These are phyloP conservation scores for Microctonus aethiopoides DNA, from an alignment of 2,888 invertebrate genomes.

Conservation along the genomic window DNA sequence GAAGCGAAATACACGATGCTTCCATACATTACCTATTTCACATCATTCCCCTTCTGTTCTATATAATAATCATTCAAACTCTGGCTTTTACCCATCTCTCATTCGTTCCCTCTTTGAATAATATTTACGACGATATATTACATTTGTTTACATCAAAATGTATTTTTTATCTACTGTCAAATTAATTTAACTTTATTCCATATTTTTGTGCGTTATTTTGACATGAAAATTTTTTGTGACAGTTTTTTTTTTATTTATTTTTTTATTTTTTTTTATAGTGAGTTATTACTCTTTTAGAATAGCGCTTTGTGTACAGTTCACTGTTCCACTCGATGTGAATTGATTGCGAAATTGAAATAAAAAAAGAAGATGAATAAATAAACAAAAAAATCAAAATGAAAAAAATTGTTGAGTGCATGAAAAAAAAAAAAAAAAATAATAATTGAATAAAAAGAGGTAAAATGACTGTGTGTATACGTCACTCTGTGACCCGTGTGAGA, in stretches of 20 bases:
- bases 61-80: too few species aligned
- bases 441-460: background rate
- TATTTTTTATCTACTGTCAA: background rate
- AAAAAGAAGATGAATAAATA: background rate
- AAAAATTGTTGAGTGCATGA: constrained; percentile 10
- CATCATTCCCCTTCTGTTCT: too few species aligned
- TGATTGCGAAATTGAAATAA: constrained; percentile 15
- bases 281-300: background rate
- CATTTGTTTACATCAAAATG: background rate
- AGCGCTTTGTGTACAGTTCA: background rate
- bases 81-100: constrained; percentile 18
- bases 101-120: background rate
- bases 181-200: background rate
- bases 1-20: constrained; percentile 60
- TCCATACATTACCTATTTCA: constrained; percentile 33
- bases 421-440: constrained; percentile 3
- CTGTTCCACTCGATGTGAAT: background rate
- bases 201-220: background rate
- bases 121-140: too few species aligned
- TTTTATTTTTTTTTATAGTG: background rate
- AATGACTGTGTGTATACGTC: background rate
- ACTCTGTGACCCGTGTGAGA: constrained; percentile 9
- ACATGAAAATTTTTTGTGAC: background rate
- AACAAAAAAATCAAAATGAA: background rate
- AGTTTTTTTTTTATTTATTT: background rate